Evolutionary conservation across 2,888 invertebrate species (phyloP), one percentile per base, ranked within the genome.

Genomic region (Trilocha varians): DNA sequence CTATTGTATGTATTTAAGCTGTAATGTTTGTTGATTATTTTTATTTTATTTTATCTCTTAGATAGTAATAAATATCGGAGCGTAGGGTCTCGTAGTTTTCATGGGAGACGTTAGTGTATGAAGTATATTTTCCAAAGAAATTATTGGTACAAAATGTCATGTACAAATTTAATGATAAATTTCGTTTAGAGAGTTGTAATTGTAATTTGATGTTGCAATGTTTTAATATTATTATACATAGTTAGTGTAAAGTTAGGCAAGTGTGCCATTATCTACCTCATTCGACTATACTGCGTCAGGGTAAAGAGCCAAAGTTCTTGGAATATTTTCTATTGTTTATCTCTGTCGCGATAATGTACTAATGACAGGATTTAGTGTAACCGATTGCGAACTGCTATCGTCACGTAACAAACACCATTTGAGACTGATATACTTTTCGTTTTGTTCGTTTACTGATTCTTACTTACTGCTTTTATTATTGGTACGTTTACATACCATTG

Each of bases 111-210:
- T 69, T 62, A 62, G 53, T 50, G 59, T 61, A 69, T 53, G 56
- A 73, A 62, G 65, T 75, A 73, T 77, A 75, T 77, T 79, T 78
- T 69, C 83, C 85, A 85, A 85, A 85, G 83, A 85, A 82, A 83
- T 80, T 68, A 80, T 83, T 79, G 83, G 85, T 85, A 85, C 85
- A 85, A 85, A 85, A 70, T 58, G 65, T 82, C 66, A 70, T 85
- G 85, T 84, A 85, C 85, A 85, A 85, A 84, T 78, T 71, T 72
- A 75, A 71, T 60, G 53, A 62, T 69, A 72, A 60, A 65, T 65
- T 25, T 72, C 55, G 62, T 70, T 70, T 79, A 80, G 73, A 57
- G 63, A 25, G 25, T 25, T 25, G 25, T 25, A 25, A 59, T 74
- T 67, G 73, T 78, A 75, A 82, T 72, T 72, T 56, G 50, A 78